Percentiles rank a stretch among this genome's conserved stretches.
Conservation (phyloP, 2,888 invertebrate species). For the Gibbula magus region DNA sequence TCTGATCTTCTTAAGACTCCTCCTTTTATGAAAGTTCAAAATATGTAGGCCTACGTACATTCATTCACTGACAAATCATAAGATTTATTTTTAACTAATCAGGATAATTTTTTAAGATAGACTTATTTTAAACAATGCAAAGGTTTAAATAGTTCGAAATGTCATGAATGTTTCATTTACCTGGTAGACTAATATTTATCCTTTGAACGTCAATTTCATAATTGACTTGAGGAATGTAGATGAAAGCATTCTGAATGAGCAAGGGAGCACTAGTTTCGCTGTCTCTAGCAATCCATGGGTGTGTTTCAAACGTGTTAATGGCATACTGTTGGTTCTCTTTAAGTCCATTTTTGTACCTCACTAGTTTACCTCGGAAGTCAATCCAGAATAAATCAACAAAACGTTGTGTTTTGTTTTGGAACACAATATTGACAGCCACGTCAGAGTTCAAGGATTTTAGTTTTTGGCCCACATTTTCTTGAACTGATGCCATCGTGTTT, state of each 20-base stretch:
- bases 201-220: background rate
- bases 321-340: background rate
- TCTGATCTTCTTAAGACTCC: no score
- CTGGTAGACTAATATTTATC: background rate
- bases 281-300: slow-evolving; percentile 22
- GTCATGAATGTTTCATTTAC: background rate
- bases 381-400: slow-evolving; percentile 17
- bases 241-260: background rate
- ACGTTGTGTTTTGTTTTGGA: slow-evolving; percentile 11
- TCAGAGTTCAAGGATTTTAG: slow-evolving; percentile 4
- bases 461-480: background rate
- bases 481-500: no score
- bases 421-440: background rate
- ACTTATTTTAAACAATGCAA: no score
- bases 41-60: no score
- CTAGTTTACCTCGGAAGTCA: background rate
- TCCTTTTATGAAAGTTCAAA: no score
- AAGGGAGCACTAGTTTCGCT: background rate
- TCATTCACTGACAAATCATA: no score
- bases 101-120: no score
- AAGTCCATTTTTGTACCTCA: background rate
- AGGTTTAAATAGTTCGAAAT: no score
- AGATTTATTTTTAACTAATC: no score
- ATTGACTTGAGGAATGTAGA: slow-evolving; percentile 5
- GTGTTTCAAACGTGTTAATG: slow-evolving; percentile 9